phyloP scores from a whole-genome alignment of 2,888 invertebrate species.

The Lithophane semibrunnea region DNA sequence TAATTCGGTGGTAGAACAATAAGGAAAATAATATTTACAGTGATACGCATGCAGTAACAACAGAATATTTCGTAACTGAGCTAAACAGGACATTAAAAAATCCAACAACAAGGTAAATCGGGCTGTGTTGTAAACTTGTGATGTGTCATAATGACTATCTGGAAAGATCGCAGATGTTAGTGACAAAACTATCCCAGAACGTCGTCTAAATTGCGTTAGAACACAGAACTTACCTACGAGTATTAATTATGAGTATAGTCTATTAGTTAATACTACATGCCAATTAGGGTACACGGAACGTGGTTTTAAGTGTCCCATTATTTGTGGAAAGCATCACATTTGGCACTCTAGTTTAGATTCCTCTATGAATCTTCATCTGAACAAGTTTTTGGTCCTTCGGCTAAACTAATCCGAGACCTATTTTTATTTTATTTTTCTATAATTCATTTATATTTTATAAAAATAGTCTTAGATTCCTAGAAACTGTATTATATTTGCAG shows the following conservation, averaged over 20 bases:
- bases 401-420: too few relatives aligned
- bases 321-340: not conserved
- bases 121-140: constrained; percentile 22
- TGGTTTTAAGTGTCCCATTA: not conserved
- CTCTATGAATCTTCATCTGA: not conserved
- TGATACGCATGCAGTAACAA: constrained; percentile 35
- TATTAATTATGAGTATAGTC: not conserved
- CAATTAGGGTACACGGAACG: not conserved
- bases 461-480: not conserved
- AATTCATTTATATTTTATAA: too few relatives aligned
- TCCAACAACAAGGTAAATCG: constrained; percentile 50
- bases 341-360: not conserved
- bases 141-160: constrained; percentile 20
- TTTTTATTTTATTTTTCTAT: not conserved
- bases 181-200: not conserved
- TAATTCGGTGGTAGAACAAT: constrained; percentile 49
- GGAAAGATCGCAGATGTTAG: constrained; percentile 6
- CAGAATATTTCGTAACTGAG: constrained; percentile 51
- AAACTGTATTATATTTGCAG: not conserved
- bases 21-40: constrained; percentile 60
- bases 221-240: not conserved
- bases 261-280: not conserved
- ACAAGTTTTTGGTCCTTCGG: too few relatives aligned
- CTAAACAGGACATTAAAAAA: constrained; percentile 23
- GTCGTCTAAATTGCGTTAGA: not conserved